Conservation (phyloP, 2,797 vertebrate genomes). For the Morelia viridis region DNA sequence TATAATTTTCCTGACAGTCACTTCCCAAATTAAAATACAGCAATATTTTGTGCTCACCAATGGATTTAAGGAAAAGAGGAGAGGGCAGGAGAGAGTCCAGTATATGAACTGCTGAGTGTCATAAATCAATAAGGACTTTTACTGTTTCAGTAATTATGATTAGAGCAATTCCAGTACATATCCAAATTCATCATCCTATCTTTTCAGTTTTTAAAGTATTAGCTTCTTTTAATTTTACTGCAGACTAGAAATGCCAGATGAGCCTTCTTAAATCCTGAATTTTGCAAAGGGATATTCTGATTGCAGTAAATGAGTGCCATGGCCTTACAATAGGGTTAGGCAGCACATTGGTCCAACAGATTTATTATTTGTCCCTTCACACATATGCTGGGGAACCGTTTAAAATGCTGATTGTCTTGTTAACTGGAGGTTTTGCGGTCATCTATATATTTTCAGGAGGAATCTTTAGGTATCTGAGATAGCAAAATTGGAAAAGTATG, state of each 20-base stretch:
- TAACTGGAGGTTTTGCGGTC: background rate
- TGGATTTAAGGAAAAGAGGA: slow-evolving; percentile 4
- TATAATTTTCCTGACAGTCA: slow-evolving; percentile 29
- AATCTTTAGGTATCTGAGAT: background rate
- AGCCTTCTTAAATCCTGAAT: background rate
- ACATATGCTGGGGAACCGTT: background rate
- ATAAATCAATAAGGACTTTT: slow-evolving; percentile 44
- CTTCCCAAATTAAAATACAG: slow-evolving; percentile 41
- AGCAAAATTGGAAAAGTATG: background rate
- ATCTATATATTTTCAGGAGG: background rate
- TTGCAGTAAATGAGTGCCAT: background rate
- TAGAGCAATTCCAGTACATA: background rate
- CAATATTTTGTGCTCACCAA: slow-evolving; percentile 15
- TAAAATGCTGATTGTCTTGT: background rate
- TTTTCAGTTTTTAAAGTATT: background rate
- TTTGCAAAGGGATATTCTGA: background rate
- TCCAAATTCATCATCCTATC: slow-evolving; percentile 14
- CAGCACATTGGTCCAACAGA: background rate
- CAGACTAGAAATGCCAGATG: background rate
- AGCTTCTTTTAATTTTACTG: background rate
- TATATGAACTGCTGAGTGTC: slow-evolving; percentile 32
- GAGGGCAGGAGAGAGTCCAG: background rate
- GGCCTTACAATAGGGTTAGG: background rate
- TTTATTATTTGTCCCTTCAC: background rate
- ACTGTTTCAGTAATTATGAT: slow-evolving; percentile 22